Conservation (phyloP, 1,140 invertebrate species). For the Copidosoma floridanum region DNA sequence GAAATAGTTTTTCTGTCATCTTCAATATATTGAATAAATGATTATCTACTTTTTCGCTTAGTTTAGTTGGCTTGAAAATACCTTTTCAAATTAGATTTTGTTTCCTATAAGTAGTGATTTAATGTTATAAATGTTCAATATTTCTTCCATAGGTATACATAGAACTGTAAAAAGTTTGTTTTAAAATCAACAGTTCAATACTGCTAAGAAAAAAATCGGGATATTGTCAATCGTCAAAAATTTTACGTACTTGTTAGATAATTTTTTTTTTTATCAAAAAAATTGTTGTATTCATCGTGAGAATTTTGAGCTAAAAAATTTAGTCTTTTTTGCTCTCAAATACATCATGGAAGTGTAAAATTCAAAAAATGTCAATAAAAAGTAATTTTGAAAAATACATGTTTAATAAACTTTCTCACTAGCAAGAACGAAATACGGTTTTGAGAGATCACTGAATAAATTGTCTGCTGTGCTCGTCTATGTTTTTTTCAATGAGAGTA, state of each 20-base stretch:
- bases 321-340: no score
- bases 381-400: conserved; percentile 20
- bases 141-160: background rate
- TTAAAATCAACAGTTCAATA: no score
- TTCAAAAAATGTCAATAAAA: no score
- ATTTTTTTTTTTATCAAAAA: no score
- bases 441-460: conserved; percentile 16
- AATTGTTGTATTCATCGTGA: no score
- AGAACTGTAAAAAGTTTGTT: no score
- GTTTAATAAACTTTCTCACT: conserved; percentile 25
- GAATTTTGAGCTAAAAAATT: background rate
- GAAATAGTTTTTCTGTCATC: conserved; percentile 17
- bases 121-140: background rate
- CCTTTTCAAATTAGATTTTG: conserved; percentile 4
- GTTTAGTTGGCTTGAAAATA: background rate
- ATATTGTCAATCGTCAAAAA: conserved; percentile 29
- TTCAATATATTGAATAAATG: no score
- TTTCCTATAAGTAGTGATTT: background rate
- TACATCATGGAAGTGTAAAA: no score
- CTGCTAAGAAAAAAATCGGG: conserved; percentile 10
- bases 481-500: conserved; percentile 32
- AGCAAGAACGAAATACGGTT: conserved; percentile 19
- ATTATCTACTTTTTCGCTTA: no score
- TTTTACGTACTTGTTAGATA: conserved; percentile 19
- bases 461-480: conserved; percentile 29